Percentiles rank a stretch among this genome's conserved stretches.
Conservation (phyloP, 2,113 vertebrate species). For the Aphyosemion australe region DNA sequence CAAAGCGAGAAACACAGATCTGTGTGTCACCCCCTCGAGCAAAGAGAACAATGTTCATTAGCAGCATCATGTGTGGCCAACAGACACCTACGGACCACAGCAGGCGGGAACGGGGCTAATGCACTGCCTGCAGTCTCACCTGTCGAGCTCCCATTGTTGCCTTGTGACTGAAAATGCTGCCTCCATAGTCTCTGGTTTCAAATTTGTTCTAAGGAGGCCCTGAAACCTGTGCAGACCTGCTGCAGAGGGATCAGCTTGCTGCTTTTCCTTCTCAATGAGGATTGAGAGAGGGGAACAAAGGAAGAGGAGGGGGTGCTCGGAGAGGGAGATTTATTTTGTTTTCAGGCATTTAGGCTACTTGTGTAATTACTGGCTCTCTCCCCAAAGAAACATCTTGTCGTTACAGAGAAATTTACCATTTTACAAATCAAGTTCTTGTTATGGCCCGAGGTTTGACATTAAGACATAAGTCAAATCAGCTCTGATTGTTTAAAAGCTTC, state of each 20-base stretch:
- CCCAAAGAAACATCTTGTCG: conserved; percentile 11
- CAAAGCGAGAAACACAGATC: conserved; percentile 11
- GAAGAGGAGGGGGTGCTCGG: conserved; percentile 16
- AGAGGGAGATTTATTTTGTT: conserved; percentile 41
- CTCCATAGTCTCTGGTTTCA: conserved; percentile 59
- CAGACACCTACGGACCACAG: conserved; percentile 55
- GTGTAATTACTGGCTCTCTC: conserved; percentile 23
- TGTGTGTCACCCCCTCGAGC: conserved; percentile 30
- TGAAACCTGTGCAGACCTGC: conserved; percentile 66
- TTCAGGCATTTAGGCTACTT: conserved; percentile 26
- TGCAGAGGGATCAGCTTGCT: conserved; percentile 48
- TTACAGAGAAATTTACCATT: conserved; percentile 12
- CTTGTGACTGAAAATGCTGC: conserved; percentile 46
- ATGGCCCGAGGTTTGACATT: neutral
- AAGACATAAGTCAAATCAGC: neutral
- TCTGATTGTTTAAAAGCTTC: neutral
- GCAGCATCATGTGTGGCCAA: conserved; percentile 70
- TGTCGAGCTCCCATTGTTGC: conserved; percentile 63
- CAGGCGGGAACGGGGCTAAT: conserved; percentile 57
- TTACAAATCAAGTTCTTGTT: conserved; percentile 1
- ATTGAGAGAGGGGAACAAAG: conserved; percentile 43
- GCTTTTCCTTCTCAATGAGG: conserved; percentile 36
- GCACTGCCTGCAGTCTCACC: conserved; percentile 62
- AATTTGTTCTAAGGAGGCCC: conserved; percentile 38
- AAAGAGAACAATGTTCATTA: conserved; percentile 60